Evolutionary conservation across 2,888 invertebrate genomes (phyloP), one percentile per base, ranked within the genome.

Genomic region (Amblyteles armatorius): DNA sequence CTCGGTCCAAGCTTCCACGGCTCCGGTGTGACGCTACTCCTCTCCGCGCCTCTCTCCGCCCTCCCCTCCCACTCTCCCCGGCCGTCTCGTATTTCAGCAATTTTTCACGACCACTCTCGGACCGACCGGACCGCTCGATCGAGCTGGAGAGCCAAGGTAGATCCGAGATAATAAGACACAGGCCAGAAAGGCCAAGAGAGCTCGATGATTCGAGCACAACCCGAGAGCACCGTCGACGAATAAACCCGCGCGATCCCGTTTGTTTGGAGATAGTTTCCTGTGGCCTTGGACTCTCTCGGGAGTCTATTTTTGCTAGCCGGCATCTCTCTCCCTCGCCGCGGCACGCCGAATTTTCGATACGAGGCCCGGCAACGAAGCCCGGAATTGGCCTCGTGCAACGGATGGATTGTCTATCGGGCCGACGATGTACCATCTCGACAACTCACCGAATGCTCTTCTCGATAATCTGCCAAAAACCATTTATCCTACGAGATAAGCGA

Each of bases 191-290:
- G 86, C 88, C 74, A 86, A 86, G 87, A 87, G 84, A 85, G 79
- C 85, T 60, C 72, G 80, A 63, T 26, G 57, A 78, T 22, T 60
- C 82, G 77, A 79, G 33, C 57, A 67, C 26, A 78, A 40, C 19
- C 22, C 26, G 22, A 44, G 44, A 48, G 16, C 13, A 60, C 33
- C 36, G 26, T 29, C 33, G 33, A 40, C 29, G 19, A 19, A 77
- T 71, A 71, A 65, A 71, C 78, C 16, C 44, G 44, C 16, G 44
- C 29, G 84, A 86, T 87, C 88, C 86, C 88, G 86, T 88, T 89
- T 89, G 90, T 89, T 90, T 90, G 90, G 87, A 90, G 89, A 90
- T 92, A 88, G 88, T 89, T 92, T 93, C 91, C 90, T 90, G 88
- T 88, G 89, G 87, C 92, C 92, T 93, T 92, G 92, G 89, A 87